These are phyloP conservation scores for Luffia ferchaultella DNA, from an alignment of 2,888 invertebrate species.

Conservation along the genomic window DNA sequence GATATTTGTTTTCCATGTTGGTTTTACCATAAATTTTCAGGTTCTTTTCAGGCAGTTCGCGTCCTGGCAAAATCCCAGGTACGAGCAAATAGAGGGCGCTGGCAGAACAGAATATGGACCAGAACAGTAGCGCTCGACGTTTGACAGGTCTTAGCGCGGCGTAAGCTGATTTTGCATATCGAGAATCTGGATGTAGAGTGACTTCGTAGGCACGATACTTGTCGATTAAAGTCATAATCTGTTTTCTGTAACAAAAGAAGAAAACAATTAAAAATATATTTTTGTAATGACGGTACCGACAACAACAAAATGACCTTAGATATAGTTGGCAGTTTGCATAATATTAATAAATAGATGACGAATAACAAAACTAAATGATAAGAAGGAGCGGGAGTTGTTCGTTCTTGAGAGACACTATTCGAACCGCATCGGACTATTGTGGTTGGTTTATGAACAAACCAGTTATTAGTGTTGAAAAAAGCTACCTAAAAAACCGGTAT, in stretches of 20 bases:
- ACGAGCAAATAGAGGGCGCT: constrained; percentile 12
- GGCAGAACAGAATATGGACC: constrained; percentile 13
- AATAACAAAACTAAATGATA: too few relatives aligned
- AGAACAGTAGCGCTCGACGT: constrained; percentile 15
- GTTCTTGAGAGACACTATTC: too few relatives aligned
- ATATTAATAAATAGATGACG: too few relatives aligned
- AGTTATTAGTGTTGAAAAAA: too few relatives aligned
- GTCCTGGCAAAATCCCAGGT: constrained; percentile 14
- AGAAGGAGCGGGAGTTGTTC: too few relatives aligned
- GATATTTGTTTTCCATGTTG: too few relatives aligned
- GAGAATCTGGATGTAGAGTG: constrained; percentile 14
- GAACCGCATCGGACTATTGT: too few relatives aligned
- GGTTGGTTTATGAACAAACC: too few relatives aligned
- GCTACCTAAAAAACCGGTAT: too few relatives aligned
- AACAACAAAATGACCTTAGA: too few relatives aligned
- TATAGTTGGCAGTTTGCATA: too few relatives aligned
- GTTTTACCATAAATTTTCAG: constrained; percentile 4
- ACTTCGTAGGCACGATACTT: constrained; percentile 21
- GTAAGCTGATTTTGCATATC: constrained; percentile 19
- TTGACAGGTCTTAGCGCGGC: constrained; percentile 13
- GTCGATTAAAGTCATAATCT: constrained; percentile 17
- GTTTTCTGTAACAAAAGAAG: constrained; percentile 13
- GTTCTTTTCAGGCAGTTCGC: constrained; percentile 6
- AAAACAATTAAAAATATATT: neutral
- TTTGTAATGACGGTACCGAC: too few relatives aligned